Conservation (phyloP, 2,888 invertebrate species). For the Ethmia dodecea region DNA sequence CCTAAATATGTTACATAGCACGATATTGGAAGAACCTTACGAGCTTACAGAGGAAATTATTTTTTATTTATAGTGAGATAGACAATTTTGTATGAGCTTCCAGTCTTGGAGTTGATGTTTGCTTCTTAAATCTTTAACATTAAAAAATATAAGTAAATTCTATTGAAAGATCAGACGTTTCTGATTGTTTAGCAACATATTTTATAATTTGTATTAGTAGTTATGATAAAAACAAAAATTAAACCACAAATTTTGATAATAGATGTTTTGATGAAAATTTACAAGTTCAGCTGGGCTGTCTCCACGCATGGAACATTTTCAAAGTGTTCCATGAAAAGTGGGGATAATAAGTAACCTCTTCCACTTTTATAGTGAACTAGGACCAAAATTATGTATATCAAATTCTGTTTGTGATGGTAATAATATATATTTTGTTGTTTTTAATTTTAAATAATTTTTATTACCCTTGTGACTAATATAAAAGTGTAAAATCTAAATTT, state of each 20-base stretch:
- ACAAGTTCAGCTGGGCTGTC: slow-evolving; percentile 3
- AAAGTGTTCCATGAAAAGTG: slow-evolving; percentile 1
- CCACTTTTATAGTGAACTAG: slow-evolving; percentile 47
- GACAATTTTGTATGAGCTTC: slow-evolving; percentile 24
- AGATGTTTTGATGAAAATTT: slow-evolving; percentile 20
- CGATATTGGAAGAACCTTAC: slow-evolving; percentile 25
- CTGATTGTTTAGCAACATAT: no score
- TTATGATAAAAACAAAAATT: slow-evolving; percentile 15
- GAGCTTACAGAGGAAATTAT: slow-evolving; percentile 22
- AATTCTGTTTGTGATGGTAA: slow-evolving; percentile 49
- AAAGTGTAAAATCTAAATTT: slow-evolving; percentile 50
- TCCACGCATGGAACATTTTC: not conserved
- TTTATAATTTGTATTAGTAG: no score
- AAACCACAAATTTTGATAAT: slow-evolving; percentile 31
- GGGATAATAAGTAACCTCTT: slow-evolving; percentile 8
- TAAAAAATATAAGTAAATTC: not conserved
- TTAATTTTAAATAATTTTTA: slow-evolving; percentile 65
- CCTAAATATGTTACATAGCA: no score
- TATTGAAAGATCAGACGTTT: slow-evolving; percentile 14
- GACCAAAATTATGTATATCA: slow-evolving; percentile 64
- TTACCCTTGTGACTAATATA: slow-evolving; percentile 49
- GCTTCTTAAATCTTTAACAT: not conserved
- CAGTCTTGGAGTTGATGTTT: slow-evolving; percentile 25
- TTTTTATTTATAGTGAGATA: slow-evolving; percentile 25
- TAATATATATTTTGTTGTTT: slow-evolving; percentile 60